Percentiles rank a stretch among this genome's conserved stretches.
These are phyloP conservation scores for Dendropsophus ebraccatus DNA, from an alignment of 2,113 vertebrate species.

Conservation along the genomic window DNA sequence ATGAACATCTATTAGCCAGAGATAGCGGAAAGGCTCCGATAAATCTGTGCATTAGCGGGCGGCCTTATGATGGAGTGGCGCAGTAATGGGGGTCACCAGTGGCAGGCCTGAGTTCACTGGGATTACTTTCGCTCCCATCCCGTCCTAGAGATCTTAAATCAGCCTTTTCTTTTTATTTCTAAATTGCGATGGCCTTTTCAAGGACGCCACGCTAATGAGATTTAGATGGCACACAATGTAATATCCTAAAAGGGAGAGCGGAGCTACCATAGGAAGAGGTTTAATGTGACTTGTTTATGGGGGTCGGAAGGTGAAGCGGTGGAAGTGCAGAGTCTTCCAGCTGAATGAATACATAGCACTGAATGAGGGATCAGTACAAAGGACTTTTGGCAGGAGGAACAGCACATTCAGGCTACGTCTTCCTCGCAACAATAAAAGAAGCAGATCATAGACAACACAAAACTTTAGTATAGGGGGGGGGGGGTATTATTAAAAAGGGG, in stretches of 20 bases:
- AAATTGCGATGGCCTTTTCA: constrained; percentile 42
- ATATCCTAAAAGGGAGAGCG: constrained; percentile 45
- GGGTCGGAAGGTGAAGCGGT: constrained; percentile 26
- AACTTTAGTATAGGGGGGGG: neutral
- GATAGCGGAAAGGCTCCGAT: neutral
- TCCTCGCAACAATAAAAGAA: neutral
- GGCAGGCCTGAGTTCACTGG: constrained; percentile 9
- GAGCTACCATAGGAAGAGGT: constrained; percentile 28
- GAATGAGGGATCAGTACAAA: neutral
- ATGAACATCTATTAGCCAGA: neutral
- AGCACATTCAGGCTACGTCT: neutral
- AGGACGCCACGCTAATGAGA: constrained; percentile 44
- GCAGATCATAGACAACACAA: neutral
- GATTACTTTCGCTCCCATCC: constrained; percentile 10
- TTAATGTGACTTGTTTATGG: constrained; percentile 50
- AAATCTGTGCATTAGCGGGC: constrained; percentile 1
- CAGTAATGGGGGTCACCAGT: constrained; percentile 37
- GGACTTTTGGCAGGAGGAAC: neutral
- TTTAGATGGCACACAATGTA: constrained; percentile 49
- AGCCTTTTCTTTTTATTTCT: constrained; percentile 20
- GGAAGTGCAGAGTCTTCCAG: constrained; percentile 15
- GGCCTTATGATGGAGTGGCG: neutral
- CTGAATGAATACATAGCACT: neutral
- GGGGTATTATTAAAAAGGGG: neutral
- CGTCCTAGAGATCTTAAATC: constrained; percentile 12